These are phyloP conservation scores for Elanus axillaris DNA, from an alignment of 2,113 vertebrate genomes.

Conservation along the genomic window DNA sequence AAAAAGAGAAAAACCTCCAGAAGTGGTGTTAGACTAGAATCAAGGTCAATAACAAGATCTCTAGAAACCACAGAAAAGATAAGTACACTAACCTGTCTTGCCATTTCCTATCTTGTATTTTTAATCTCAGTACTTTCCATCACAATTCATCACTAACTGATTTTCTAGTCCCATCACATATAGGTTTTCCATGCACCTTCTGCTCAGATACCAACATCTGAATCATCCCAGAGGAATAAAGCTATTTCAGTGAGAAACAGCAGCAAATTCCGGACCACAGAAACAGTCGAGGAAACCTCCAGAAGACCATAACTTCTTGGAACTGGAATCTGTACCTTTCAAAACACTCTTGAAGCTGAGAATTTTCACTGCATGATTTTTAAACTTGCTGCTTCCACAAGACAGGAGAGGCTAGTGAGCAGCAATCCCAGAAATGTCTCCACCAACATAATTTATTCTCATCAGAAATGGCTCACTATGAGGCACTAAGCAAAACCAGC, in stretches of 20 bases:
- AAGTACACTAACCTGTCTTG: slow-evolving; percentile 28
- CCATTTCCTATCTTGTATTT: slow-evolving; percentile 38
- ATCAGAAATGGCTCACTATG: background rate
- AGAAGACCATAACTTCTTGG: background rate
- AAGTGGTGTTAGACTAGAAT: background rate
- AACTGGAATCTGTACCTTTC: background rate
- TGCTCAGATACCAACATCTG: background rate
- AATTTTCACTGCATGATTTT: background rate
- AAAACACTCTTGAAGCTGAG: background rate
- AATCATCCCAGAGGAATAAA: slow-evolving; percentile 13
- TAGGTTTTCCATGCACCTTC: slow-evolving; percentile 12
- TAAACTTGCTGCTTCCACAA: background rate
- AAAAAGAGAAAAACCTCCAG: background rate
- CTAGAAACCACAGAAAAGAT: slow-evolving; percentile 22
- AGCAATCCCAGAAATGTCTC: background rate
- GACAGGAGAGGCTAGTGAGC: background rate
- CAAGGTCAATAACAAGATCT: slow-evolving; percentile 7
- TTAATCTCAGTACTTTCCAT: slow-evolving; percentile 18
- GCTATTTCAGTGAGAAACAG: background rate
- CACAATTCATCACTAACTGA: slow-evolving; percentile 20
- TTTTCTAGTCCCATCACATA: slow-evolving; percentile 16
- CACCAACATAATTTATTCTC: background rate
- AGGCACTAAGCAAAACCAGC: background rate
- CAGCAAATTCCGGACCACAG: background rate
- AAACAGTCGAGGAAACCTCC: background rate